Evolutionary conservation across 2,797 vertebrate species (phyloP), one percentile per base, ranked within the genome.

Genomic region (Eulemur mongoz): DNA sequence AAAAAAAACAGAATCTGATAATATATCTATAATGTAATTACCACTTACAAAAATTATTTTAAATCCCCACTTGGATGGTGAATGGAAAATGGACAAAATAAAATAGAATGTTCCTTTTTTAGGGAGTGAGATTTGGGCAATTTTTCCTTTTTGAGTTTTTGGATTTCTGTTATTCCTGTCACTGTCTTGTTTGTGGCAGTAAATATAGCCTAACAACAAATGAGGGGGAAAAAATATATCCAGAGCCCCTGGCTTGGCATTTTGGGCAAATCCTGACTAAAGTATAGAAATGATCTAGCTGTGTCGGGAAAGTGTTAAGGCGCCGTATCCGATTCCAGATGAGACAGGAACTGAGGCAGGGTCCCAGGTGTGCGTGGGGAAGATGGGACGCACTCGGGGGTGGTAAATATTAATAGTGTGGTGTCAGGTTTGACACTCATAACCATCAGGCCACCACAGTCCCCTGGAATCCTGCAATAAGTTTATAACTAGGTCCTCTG

Each of bases 321-420:
- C 65, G 57, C 57, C 0, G 0, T 7, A 4, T 35, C 63, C 9
- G n/a, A 35, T 50, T 40, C 38, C 9, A 13, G 54, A 35, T 20
- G 61, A 20, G n/a, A 50, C 7, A 11, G 54, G 13, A 59, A 1
- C 20, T 32, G 5, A 65, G 23, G 18, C 2, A 2, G 40, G 89
- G 27, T 22, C 50, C 50, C 79, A 61, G 59, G 54, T 40, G 25
- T 40, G 10, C 30, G 0, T 1, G 1, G 32, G 38, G 61, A 40
- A 43, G 45, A 20, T 25, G 15, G 50, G 50, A 80, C 4, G 0
- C 4, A 65, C 18, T 18, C 40, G 2, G 11, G 14, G 25, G 40
- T 22, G 12, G 4, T 1, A 5, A 45, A 32, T 0, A 54, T 54
- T 22, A 54, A 54, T 7, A 48, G 32, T 1, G 2, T 5, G 45